Base-by-base conservation (phyloP, 1,140 invertebrate genomes). In the Ooceraea biroi region DNA sequence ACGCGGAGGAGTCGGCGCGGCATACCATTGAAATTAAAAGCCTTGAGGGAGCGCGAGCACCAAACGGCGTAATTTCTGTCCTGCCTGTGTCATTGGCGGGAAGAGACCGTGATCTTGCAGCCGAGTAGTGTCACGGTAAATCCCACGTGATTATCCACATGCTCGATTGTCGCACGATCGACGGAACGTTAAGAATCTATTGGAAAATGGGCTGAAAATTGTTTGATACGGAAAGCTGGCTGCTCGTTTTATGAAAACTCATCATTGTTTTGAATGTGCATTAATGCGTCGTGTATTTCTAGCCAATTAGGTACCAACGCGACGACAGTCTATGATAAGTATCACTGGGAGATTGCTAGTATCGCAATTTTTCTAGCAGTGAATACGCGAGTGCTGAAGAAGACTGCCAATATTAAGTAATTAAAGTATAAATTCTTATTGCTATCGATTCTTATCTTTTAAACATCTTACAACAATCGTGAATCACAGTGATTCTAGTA, bases 11-110 rank as follows among this genome's bases (percentile, higher is more conserved):
- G 74, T 60, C 22, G 84, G 63, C 66, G 88, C 90, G 90, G 91
- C 90, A 83, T 91, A 82, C 82, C 83, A 85, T 89, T 88, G 85
- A 92, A 94, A 94, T 93, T 93, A 94, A 93, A 94, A 93, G 87
- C 92, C 90, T 89, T 80, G 68, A 85, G 71, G 86, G 87, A 77
- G 90, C 27, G 66, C 71, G 89, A 41, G 71, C 69, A 85, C 83
- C 88, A 83, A 88, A 85, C 86, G 71, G 52, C 85, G 85, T 88
- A 91, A 90, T 91, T 91, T 89, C 83, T 85, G 55, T 74, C 55
- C 74, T 74, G 68, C 52, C 78, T 7, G 86, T 88, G 86, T 88
- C 87, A 88, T 88, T 78, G 86, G 25, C 58, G 58, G 30, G 48
- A 22, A 73, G 82, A 66, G 46, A 72, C 72, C 41, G 30, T 73